phyloP scores from a whole-genome alignment of 2,113 vertebrate species.

The Neogobius melanostomus region DNA sequence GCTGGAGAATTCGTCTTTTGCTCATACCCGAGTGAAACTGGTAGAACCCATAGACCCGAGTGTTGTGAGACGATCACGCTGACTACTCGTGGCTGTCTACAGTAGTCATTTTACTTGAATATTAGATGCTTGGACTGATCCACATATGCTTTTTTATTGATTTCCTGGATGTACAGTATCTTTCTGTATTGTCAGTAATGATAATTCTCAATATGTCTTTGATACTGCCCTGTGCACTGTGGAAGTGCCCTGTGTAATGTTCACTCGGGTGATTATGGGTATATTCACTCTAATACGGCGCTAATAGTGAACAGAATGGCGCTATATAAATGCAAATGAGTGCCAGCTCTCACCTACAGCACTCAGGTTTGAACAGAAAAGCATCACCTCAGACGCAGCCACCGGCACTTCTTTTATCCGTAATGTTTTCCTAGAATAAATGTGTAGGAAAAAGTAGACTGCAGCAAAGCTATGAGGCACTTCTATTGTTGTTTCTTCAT shows the following conservation, averaged over 20 bases:
- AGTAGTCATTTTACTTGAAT: not conserved
- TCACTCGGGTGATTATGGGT: conserved; percentile 45
- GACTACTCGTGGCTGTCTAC: too few relatives aligned
- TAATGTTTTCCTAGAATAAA: conserved; percentile 6
- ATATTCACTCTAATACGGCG: conserved; percentile 28
- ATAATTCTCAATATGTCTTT: conserved; percentile 33
- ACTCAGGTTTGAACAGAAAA: conserved; percentile 41
- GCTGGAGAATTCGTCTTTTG: not conserved
- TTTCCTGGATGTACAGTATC: not conserved
- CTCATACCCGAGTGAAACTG: too few relatives aligned
- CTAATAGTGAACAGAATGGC: conserved; percentile 55
- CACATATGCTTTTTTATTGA: not conserved
- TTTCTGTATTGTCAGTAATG: conserved; percentile 21
- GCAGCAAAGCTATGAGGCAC: not conserved
- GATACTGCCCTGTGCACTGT: conserved; percentile 32
- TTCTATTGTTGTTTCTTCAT: conserved; percentile 15
- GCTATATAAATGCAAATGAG: conserved; percentile 63
- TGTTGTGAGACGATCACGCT: not conserved
- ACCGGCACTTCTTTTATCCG: conserved; percentile 22
- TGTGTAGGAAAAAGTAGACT: conserved; percentile 4
- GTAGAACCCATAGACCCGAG: not conserved
- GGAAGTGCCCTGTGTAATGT: conserved; percentile 40
- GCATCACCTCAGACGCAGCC: conserved; percentile 34
- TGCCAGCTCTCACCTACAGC: conserved; percentile 17
- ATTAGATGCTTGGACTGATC: not conserved